These are phyloP conservation scores for Aphis gossypii DNA, from an alignment of 1,140 invertebrate genomes.

Conservation along the genomic window DNA sequence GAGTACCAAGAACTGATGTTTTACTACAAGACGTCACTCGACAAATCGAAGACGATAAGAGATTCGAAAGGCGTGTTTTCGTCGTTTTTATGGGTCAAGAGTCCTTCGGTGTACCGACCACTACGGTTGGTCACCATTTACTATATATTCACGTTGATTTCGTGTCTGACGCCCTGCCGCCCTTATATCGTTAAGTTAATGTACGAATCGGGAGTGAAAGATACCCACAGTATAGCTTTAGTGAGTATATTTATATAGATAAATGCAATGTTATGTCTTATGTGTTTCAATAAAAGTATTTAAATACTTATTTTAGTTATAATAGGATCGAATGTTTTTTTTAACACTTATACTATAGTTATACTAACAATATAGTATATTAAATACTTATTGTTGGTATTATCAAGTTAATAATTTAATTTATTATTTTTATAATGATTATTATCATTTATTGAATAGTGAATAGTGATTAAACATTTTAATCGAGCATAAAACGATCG, in stretches of 20 bases:
- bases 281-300: background rate
- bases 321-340: too few relatives aligned
- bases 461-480: too few relatives aligned
- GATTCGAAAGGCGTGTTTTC: background rate
- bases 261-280: background rate
- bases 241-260: background rate
- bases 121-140: background rate
- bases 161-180: background rate
- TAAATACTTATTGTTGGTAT: background rate
- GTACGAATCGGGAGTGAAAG: background rate
- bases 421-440: too few relatives aligned
- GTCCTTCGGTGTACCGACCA: background rate
- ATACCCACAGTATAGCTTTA: background rate
- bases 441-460: too few relatives aligned
- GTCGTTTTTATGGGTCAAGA: background rate
- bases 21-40: constrained; percentile 52
- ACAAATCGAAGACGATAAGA: background rate
- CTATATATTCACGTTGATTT: constrained; percentile 28
- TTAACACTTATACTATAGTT: too few relatives aligned
- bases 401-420: background rate
- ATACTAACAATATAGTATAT: too few relatives aligned
- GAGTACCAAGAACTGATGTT: constrained; percentile 65
- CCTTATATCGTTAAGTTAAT: background rate
- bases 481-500: too few relatives aligned
- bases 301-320: background rate